Conservation (phyloP, 1,140 invertebrate genomes). For the Bombus polaris region DNA sequence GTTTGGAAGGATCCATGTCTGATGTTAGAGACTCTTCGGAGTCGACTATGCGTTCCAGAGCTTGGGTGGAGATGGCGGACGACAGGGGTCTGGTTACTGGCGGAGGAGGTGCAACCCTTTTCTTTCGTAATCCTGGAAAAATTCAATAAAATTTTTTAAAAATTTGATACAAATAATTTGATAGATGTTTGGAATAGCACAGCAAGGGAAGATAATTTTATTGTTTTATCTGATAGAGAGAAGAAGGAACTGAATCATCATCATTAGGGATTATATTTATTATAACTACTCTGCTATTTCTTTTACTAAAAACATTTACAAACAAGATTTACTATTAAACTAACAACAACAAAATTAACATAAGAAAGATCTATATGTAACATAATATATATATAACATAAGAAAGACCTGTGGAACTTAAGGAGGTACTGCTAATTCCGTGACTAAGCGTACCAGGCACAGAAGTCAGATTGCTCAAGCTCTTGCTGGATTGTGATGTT, state of each 20-base stretch:
- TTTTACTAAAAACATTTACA: neutral
- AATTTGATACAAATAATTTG: no score
- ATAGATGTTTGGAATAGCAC: no score
- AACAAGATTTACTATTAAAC: neutral
- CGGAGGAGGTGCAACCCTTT: constrained; percentile 76
- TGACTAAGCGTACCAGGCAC: constrained; percentile 71
- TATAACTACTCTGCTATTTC: neutral
- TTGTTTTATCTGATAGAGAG: neutral
- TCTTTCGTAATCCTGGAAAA: constrained; percentile 76
- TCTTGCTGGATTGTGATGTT: constrained; percentile 79
- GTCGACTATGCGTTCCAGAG: constrained; percentile 78
- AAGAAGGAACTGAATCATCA: neutral
- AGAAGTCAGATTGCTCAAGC: constrained; percentile 76
- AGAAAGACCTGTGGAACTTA: constrained; percentile 76
- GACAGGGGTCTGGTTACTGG: constrained; percentile 72
- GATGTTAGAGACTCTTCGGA: constrained; percentile 80
- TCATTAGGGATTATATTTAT: neutral
- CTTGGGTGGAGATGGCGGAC: constrained; percentile 78
- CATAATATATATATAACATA: neutral
- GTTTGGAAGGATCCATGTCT: constrained; percentile 78
- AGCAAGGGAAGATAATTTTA: no score
- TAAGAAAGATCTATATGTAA: neutral
- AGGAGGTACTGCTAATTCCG: constrained; percentile 78
- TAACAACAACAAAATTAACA: neutral
- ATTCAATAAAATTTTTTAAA: neutral